Base-by-base conservation (phyloP, 2,113 vertebrate species). In the Triplophysa rosa region DNA sequence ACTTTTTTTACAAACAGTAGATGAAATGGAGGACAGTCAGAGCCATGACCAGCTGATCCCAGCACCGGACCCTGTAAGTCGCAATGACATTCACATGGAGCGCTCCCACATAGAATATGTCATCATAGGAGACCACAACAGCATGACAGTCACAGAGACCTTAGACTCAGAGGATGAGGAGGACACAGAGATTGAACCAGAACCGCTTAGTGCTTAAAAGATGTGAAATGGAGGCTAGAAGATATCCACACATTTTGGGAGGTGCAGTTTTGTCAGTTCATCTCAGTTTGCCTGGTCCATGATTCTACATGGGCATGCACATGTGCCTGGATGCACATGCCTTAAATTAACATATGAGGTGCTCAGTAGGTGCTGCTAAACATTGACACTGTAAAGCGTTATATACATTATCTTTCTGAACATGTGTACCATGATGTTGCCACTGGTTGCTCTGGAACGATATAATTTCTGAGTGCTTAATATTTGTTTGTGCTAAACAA, bases 61-160 rank as follows among this genome's bases (percentile, higher is more conserved):
- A 81, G 66, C 45, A 40, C 67, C 80, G 45, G 33, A 72, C 11
- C 4, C 83, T 9, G 59, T 12, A 0, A 72, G 87, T 62, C 62
- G 70, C 45, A 66, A 2, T 0, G 83, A 21, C 54, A 65, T 93
- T 84, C 85, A 47, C 80, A 82, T 93, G 24, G 33, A 87, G 7
- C 21, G 81, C 63, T 91, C 91, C 8, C 52, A 80, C 7, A 79
- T 92, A 33, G 88, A 85, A 70, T 90, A 73, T 59, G 91, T 90
- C 79, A 91, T 91, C 81, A 90, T 93, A 17, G 92, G 92, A 21
- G 85, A 93, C 82, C 80, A 88, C 71, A 93, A 91, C 80, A 80
- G 76, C 67, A 89, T 93, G 91, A 76, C 77, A 1, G 65, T 85
- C 11, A 86, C 82, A 8, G 65, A 82, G 67, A 79, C 58, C 29